Evolutionary conservation across 2,888 invertebrate genomes (phyloP).

Genomic region (Polydrusus cervinus): DNA sequence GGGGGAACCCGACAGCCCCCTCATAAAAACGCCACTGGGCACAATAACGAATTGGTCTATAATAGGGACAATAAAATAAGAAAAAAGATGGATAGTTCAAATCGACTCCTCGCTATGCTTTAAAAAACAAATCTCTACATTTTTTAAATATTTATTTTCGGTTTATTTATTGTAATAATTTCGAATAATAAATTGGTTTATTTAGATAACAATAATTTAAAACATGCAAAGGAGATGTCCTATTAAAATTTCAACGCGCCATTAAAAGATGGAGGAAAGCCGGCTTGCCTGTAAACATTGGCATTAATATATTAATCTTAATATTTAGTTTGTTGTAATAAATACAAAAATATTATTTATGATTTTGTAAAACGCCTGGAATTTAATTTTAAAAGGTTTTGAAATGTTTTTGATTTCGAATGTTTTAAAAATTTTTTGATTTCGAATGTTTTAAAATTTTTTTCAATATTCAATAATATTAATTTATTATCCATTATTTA

Average conservation of each 20-base stretch:
- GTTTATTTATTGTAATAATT: slow-evolving; percentile 53
- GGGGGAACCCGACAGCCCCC: too few relatives aligned
- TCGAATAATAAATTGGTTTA: slow-evolving; percentile 52
- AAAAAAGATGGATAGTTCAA: slow-evolving; percentile 10
- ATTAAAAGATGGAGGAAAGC: slow-evolving; percentile 43
- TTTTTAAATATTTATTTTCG: slow-evolving; percentile 46
- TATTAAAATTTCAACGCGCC: slow-evolving; percentile 44
- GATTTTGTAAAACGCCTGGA: background rate
- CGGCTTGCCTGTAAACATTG: slow-evolving; percentile 36
- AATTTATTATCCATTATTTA: too few relatives aligned
- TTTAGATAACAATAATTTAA: slow-evolving; percentile 52
- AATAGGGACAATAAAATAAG: too few relatives aligned
- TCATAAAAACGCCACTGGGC: too few relatives aligned
- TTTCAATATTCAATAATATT: too few relatives aligned
- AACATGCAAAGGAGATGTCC: slow-evolving; percentile 45
- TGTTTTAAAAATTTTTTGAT: background rate
- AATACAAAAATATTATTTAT: slow-evolving; percentile 31
- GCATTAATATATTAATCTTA: slow-evolving; percentile 50
- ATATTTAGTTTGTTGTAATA: slow-evolving; percentile 45
- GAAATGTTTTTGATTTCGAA: background rate
- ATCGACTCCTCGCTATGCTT: background rate
- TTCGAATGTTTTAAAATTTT: too few relatives aligned
- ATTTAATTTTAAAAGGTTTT: background rate
- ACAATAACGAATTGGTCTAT: too few relatives aligned
- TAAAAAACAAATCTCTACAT: slow-evolving; percentile 29